Evolutionary conservation across 2,113 vertebrate genomes (phyloP), one percentile per base, ranked within the genome.

Genomic region (Hymenochirus boettgeri): DNA sequence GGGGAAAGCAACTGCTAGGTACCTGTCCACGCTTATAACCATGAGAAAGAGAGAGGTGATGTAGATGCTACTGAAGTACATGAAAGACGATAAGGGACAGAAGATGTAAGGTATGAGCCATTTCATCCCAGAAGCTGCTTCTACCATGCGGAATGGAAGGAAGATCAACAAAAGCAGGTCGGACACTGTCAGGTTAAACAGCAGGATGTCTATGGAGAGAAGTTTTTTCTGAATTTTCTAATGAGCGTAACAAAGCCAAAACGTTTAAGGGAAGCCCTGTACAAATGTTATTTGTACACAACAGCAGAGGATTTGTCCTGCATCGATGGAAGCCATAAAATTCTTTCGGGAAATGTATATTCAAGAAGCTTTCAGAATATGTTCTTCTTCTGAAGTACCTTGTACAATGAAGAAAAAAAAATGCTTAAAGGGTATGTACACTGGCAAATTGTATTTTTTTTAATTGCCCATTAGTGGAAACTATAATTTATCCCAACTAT

Each of bases 11-110:
- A 93, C 93, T 0, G 91, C 89, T 6, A 94, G 78, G 61, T 93
- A 96, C 21, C 93, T 84, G 71, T 95, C 92, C 0, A 94, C 76
- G 19, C 93, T 93, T 52, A 96, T 82, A 0, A 86, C 92, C 0
- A 87, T 91, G 63, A 95, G 77, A 58, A 92, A 90, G 70, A 90
- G 88, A 6, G 83, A 86, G 81, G 92, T 96, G 76, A 86, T 86
- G 74, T 96, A 96, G 77, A 94, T 91, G 75, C 89, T 91, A 80
- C 92, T 87, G 80, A 87, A 95, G 79, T 92, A 95, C 71, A 89
- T 54, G 21, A 91, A 92, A 23, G 81, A 82, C 0, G 82, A 88
- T 11, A 94, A 42, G 0, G 91, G 89, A 19, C 94, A 97, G 3
- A 92, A 72, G 0, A 23, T 1, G 5, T 74, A 55, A 0, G 91